phyloP scores from a whole-genome alignment of 2,888 invertebrate species.

The Ceriagrion tenellum region DNA sequence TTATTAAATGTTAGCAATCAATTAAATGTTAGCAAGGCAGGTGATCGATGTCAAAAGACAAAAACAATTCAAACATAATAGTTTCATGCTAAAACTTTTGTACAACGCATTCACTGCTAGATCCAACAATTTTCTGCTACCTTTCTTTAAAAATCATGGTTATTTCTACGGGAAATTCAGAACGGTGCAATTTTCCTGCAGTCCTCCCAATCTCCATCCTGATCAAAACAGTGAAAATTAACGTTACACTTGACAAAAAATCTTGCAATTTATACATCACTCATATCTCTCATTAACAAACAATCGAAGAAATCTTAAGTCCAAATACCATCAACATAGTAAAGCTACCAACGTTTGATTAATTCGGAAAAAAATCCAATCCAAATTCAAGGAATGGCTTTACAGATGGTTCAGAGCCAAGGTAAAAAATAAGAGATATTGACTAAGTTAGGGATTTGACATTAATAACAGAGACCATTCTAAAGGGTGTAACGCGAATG shows the following conservation, averaged over 20 bases:
- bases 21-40: background rate
- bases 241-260: slow-evolving; percentile 19
- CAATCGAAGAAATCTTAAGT: no score
- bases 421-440: no score
- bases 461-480: no score
- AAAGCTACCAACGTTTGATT: no score
- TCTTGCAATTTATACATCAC: background rate
- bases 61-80: background rate
- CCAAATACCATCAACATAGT: no score
- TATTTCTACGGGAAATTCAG: slow-evolving; percentile 60
- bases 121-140: slow-evolving; percentile 33
- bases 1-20: no score
- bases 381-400: no score
- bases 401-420: no score
- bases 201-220: slow-evolving; percentile 53
- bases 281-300: background rate
- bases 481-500: no score
- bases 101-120: background rate
- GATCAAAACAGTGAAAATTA: slow-evolving; percentile 11
- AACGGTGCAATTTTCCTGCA: background rate
- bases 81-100: slow-evolving; percentile 15
- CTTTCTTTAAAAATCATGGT: slow-evolving; percentile 47
- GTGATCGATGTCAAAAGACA: background rate
- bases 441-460: no score
- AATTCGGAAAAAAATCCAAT: no score